Evolutionary conservation across 1,140 invertebrate species (phyloP).

Genomic region (Megathymus violae): DNA sequence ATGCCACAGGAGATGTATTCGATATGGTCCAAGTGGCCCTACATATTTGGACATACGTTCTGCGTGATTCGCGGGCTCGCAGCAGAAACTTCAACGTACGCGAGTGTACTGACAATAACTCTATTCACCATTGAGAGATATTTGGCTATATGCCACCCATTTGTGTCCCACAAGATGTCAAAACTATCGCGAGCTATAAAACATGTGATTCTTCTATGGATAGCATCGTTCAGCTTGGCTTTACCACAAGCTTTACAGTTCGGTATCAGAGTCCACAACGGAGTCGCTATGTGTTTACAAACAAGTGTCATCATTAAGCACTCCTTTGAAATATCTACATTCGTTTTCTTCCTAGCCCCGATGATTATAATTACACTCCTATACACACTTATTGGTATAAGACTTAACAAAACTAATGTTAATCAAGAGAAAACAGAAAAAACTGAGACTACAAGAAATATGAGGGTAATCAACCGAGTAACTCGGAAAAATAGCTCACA

Average conservation of each 20-base stretch:
- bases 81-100: constrained; percentile 96
- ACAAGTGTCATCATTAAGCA: constrained; percentile 87
- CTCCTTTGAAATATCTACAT: constrained; percentile 92
- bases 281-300: constrained; percentile 84
- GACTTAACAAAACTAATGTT: constrained; percentile 86
- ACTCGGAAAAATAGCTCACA: constrained; percentile 70
- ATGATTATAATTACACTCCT: constrained; percentile 94
- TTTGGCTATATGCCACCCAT: constrained; percentile 90
- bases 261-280: constrained; percentile 83
- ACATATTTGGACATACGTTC: constrained; percentile 93
- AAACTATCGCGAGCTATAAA: constrained; percentile 90
- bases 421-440: constrained; percentile 77
- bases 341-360: constrained; percentile 93
- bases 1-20: constrained; percentile 93
- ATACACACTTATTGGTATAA: constrained; percentile 92
- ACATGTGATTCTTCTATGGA: constrained; percentile 90
- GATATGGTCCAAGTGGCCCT: constrained; percentile 94
- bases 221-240: constrained; percentile 88
- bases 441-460: constrained; percentile 46
- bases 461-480: constrained; percentile 51
- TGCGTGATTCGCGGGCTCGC: constrained; percentile 93
- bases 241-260: constrained; percentile 92
- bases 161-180: constrained; percentile 92
- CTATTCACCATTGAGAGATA: constrained; percentile 93
- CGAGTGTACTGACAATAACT: constrained; percentile 94